Conservation (phyloP, 2,888 invertebrate species). For the Mythimna lalbum region DNA sequence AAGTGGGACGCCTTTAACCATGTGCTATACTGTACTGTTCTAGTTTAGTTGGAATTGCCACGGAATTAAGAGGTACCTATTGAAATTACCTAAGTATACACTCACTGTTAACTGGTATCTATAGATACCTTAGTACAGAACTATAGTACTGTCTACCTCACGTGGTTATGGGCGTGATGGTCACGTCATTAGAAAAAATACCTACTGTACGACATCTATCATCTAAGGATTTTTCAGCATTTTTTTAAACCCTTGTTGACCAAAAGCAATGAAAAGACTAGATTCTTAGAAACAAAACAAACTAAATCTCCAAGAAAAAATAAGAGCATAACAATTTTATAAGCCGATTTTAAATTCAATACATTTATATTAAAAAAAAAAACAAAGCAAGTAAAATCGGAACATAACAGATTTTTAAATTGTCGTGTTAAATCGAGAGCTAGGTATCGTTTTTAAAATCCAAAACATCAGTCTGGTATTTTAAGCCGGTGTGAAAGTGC, state of each 20-base stretch:
- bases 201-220: not conserved
- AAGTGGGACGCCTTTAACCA: not conserved
- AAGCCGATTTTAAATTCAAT: not conserved
- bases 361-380: constrained; percentile 10
- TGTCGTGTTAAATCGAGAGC: constrained; percentile 16
- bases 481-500: constrained; percentile 56
- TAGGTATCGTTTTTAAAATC: constrained; percentile 33
- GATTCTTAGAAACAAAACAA: constrained; percentile 1
- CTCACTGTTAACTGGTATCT: not conserved
- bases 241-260: not conserved
- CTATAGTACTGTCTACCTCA: not conserved
- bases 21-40: not conserved
- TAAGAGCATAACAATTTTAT: not conserved
- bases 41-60: not conserved
- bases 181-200: not conserved
- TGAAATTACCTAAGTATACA: not conserved
- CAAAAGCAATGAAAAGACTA: not conserved
- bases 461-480: constrained; percentile 31
- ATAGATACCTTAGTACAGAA: too few species aligned
- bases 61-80: not conserved
- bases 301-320: not conserved
- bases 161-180: not conserved
- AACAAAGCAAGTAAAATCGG: not conserved
- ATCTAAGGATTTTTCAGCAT: not conserved
- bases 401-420: constrained; percentile 14